Conservation (phyloP, 92 coral and sea anemone species). For the Pocillopora grandis region DNA sequence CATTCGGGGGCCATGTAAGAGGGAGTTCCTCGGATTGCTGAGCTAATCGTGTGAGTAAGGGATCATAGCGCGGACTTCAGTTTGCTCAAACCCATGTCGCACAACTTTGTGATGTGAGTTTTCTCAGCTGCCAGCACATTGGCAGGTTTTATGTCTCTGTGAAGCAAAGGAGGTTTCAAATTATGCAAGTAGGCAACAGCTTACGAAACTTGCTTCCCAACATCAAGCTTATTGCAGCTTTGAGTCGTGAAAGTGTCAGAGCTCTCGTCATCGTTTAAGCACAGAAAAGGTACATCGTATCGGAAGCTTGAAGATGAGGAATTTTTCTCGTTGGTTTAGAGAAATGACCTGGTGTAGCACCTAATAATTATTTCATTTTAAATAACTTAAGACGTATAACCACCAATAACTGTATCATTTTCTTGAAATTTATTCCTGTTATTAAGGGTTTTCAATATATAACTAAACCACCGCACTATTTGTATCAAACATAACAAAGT, state of each 20-base stretch:
- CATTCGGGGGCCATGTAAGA: constrained; percentile 72
- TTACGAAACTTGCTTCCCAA: constrained; percentile 40
- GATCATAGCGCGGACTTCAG: constrained; percentile 44
- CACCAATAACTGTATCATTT: too few species aligned
- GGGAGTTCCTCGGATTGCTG: constrained; percentile 53
- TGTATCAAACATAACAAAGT: too few species aligned
- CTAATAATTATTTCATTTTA: too few species aligned
- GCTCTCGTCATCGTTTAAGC: not conserved
- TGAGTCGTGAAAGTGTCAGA: constrained; percentile 1
- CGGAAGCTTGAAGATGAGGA: too few species aligned
- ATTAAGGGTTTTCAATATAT: too few species aligned
- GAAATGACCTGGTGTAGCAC: too few species aligned
- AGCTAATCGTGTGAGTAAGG: constrained; percentile 31
- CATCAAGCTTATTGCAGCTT: constrained; percentile 9
- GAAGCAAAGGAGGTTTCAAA: constrained; percentile 60
- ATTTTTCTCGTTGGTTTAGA: too few species aligned
- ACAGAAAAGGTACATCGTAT: too few species aligned
- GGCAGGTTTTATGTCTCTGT: constrained; percentile 78
- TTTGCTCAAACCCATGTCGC: constrained; percentile 54
- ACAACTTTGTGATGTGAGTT: constrained; percentile 49
- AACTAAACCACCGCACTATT: too few species aligned
- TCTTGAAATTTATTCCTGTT: too few species aligned
- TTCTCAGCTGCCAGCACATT: constrained; percentile 48
- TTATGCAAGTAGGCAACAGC: constrained; percentile 62
- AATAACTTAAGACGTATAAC: too few species aligned